Evolutionary conservation across 1,140 invertebrate genomes (phyloP).

Genomic region (Probaryconus sp.): DNA sequence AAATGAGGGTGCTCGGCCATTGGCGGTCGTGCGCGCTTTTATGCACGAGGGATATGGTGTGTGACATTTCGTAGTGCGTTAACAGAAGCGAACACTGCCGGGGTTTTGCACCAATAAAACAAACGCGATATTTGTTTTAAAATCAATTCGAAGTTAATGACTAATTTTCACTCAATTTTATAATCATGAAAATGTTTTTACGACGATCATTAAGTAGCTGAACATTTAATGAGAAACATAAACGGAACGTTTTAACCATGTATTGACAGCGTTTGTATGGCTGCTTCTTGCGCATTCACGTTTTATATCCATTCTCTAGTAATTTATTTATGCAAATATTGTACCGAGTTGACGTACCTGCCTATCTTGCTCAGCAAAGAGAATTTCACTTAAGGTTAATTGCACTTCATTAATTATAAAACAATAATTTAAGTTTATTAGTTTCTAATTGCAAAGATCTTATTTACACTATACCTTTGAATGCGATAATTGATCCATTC

Average conservation of each 20-base stretch:
- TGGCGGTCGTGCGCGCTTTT: slow-evolving; percentile 1
- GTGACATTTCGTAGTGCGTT: neutral
- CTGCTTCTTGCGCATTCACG: slow-evolving; percentile 8
- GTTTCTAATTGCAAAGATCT: slow-evolving; percentile 14
- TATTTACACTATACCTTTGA: slow-evolving; percentile 5
- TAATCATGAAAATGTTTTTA: slow-evolving; percentile 8
- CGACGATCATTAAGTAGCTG: slow-evolving; percentile 6
- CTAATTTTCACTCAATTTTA: slow-evolving; percentile 19
- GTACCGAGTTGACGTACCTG: slow-evolving; percentile 1
- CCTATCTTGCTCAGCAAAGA: neutral
- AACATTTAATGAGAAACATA: slow-evolving; percentile 32
- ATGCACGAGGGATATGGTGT: slow-evolving; percentile 12
- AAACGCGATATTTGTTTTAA: neutral
- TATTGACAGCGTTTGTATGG: slow-evolving; percentile 17
- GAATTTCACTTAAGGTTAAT: slow-evolving; percentile 12
- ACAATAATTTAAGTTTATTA: slow-evolving; percentile 27
- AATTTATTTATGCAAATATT: slow-evolving; percentile 28
- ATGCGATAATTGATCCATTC: slow-evolving; percentile 11
- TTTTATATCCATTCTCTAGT: slow-evolving; percentile 4
- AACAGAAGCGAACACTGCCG: slow-evolving; percentile 11
- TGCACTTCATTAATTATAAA: slow-evolving; percentile 20
- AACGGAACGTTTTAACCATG: slow-evolving; percentile 17
- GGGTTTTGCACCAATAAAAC: slow-evolving; percentile 12
- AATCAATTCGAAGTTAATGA: slow-evolving; percentile 24
- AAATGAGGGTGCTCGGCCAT: slow-evolving; percentile 1